These are phyloP conservation scores for Pantherophis vulpinus DNA, from an alignment of 2,797 vertebrate genomes.

Conservation along the genomic window DNA sequence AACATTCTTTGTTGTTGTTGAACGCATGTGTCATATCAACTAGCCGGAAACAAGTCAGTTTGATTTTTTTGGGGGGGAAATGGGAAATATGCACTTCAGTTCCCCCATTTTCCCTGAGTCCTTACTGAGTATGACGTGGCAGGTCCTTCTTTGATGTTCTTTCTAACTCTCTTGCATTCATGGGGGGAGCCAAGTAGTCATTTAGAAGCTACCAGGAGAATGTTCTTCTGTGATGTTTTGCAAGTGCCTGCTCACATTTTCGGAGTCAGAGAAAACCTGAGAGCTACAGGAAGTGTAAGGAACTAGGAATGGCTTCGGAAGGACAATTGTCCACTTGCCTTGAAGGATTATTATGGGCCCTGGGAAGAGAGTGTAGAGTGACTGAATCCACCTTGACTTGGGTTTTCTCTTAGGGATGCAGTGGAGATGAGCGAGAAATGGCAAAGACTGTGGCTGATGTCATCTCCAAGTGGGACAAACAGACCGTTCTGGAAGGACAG, in stretches of 20 bases:
- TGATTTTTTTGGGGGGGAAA: background rate
- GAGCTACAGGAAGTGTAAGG: background rate
- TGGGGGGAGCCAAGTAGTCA: background rate
- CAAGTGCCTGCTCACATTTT: background rate
- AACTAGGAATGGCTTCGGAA: background rate
- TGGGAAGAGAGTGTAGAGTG: background rate
- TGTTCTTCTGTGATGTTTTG: background rate
- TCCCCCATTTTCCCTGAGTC: background rate
- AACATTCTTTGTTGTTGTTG: background rate
- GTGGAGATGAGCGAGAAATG: constrained; percentile 87
- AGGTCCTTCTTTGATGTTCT: background rate
- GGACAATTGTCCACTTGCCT: too few species aligned
- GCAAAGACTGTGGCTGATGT: constrained; percentile 79
- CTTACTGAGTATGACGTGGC: background rate
- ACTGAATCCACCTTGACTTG: background rate
- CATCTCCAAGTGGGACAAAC: constrained; percentile 82
- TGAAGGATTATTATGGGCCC: background rate
- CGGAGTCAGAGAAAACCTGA: background rate
- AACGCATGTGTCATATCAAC: background rate
- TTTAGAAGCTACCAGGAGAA: background rate
- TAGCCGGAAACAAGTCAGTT: background rate
- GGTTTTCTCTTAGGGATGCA: constrained; percentile 79
- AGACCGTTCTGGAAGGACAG: constrained; percentile 86
- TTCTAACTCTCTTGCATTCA: background rate
- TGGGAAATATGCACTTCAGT: background rate